Evolutionary conservation across 2,113 vertebrate genomes (phyloP), one percentile per base, ranked within the genome.

Genomic region (Porphyrio hochstetteri): DNA sequence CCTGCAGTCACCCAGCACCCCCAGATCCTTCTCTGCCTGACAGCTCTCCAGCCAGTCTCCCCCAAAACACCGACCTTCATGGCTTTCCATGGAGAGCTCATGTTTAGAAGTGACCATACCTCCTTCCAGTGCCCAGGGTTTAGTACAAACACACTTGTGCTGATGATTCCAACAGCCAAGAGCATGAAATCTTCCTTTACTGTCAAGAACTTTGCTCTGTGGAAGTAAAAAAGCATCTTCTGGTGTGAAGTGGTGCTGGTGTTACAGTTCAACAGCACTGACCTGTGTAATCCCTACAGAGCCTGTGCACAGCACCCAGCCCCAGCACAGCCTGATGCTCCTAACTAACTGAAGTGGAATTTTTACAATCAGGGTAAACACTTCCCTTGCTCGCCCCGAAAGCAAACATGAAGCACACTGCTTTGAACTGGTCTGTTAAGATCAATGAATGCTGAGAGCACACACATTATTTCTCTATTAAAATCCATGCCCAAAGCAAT

Each of bases 121-220:
- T 99, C 97, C 68, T 97, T 96, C 98, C 98, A 99, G 13, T 95
- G 96, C 74, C 88, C 85, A 16, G 97, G 78, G 78, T 93, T 96
- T 52, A 98, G 95, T 92, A 99, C 97, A 97, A 98, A 99, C n/a
- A 98, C 95, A 7, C 99, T 98, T 24, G 98, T 98, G 38, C 98
- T 97, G 83, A 99, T 99, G 88, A 99, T 97, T 27, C 98, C 98
- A 23, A 98, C 99, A 35, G 98, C 99, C 80, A 99, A 94, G 5
- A 99, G 98, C 99, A 99, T 99, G 93, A 96, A 98, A 96, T 99
- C 99, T 97, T 99, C 98, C 65, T 98, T 99, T 81, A 99, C 99
- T 2, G 98, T 94, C 75, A 98, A 50, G 98, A 99, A 99, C 96
- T 98, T 98, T 57, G 98, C 97, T 97, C 99, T 99, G 97, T 86